A percentile compares a stretch with the other conserved stretches of the same genome.
Conservation (phyloP, 1,140 invertebrate species). For the Zophobas atratus region DNA sequence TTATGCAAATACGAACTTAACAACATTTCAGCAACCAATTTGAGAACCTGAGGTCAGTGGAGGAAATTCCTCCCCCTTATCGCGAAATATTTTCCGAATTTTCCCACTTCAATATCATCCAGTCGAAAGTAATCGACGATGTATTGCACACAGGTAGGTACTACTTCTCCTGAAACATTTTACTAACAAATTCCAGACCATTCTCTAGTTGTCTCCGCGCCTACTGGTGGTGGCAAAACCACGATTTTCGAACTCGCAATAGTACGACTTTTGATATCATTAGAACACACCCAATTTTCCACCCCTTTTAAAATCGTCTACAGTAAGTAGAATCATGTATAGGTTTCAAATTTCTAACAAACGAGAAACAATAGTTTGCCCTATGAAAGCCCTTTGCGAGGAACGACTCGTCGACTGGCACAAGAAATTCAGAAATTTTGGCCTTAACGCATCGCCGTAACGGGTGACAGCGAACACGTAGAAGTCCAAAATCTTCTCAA, state of each 20-base stretch:
- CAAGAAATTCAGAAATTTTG: constrained; percentile 77
- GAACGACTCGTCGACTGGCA: constrained; percentile 83
- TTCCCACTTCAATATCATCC: constrained; percentile 81
- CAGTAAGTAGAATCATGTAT: constrained; percentile 68
- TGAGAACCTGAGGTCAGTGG: constrained; percentile 45
- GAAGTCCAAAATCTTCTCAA: constrained; percentile 71
- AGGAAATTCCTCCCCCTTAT: constrained; percentile 60
- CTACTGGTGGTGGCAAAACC: constrained; percentile 89
- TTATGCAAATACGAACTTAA: background rate
- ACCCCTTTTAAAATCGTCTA: constrained; percentile 77
- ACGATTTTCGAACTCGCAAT: constrained; percentile 87
- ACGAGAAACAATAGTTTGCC: constrained; percentile 76
- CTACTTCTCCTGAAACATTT: constrained; percentile 48
- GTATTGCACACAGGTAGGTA: constrained; percentile 74
- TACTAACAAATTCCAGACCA: constrained; percentile 72
- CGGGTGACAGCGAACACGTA: constrained; percentile 81
- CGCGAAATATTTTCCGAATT: constrained; percentile 67
- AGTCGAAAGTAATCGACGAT: constrained; percentile 80
- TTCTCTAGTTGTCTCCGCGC: constrained; percentile 82
- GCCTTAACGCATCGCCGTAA: constrained; percentile 80
- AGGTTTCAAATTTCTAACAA: background rate
- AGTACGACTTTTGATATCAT: constrained; percentile 74
- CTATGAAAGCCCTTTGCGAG: constrained; percentile 84
- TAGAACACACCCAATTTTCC: constrained; percentile 66
- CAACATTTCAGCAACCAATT: background rate